phyloP scores from a whole-genome alignment of 2,888 invertebrate species.

The Phrixothrix hirtus region DNA sequence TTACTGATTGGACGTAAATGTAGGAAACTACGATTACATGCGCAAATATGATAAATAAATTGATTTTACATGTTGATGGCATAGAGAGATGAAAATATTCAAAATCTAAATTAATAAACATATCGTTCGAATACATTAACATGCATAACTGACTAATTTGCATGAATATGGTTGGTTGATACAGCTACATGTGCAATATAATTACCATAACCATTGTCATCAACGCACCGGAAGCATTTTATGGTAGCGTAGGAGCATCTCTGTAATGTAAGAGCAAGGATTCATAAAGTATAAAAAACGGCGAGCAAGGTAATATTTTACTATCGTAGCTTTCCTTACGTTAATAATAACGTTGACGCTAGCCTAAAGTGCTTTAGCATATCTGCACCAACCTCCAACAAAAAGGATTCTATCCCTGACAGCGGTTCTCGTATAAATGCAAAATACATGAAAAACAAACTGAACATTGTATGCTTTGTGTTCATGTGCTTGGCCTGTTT shows the following conservation, averaged over 20 bases:
- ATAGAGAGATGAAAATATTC: constrained; percentile 15
- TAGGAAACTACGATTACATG: too few relatives aligned
- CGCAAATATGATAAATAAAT: constrained; percentile 9
- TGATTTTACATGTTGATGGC: constrained; percentile 18
- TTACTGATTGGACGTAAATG: too few relatives aligned
- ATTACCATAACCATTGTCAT: constrained; percentile 33
- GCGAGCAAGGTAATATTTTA: constrained; percentile 30
- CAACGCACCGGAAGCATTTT: constrained; percentile 24
- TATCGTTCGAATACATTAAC: constrained; percentile 33
- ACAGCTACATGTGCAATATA: constrained; percentile 29
- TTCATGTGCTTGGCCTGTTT: constrained; percentile 19
- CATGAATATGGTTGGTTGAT: constrained; percentile 28
- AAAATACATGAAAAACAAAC: constrained; percentile 15
- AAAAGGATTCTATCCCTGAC: constrained; percentile 23
- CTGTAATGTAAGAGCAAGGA: constrained; percentile 25
- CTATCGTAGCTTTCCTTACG: constrained; percentile 22
- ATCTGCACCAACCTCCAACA: constrained; percentile 24
- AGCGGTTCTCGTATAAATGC: constrained; percentile 29
- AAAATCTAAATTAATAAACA: constrained; percentile 31
- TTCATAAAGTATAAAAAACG: constrained; percentile 30
- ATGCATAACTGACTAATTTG: constrained; percentile 28
- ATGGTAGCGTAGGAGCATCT: constrained; percentile 22
- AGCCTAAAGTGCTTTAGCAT: constrained; percentile 27
- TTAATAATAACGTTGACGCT: constrained; percentile 30
- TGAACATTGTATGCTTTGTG: constrained; percentile 21